Evolutionary conservation across 2,797 vertebrate species (phyloP).

Genomic region (Muscicapa striata): DNA sequence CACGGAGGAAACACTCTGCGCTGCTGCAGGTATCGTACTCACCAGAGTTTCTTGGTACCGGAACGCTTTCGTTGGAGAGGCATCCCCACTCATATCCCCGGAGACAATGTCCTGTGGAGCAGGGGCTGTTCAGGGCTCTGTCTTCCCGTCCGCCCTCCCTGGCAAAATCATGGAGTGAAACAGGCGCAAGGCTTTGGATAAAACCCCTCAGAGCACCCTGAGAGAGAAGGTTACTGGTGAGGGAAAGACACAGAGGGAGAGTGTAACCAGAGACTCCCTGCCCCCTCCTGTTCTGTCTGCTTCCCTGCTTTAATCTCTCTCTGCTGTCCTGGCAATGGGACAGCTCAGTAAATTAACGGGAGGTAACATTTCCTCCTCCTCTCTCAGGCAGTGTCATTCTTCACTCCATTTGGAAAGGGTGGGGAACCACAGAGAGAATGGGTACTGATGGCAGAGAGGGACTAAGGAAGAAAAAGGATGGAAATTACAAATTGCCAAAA

Average conservation of each 20-base stretch:
- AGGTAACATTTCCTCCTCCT: constrained; percentile 60
- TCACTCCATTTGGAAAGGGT: neutral
- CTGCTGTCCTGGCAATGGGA: constrained; percentile 55
- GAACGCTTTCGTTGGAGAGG: constrained; percentile 86
- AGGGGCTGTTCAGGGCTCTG: neutral
- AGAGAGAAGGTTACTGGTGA: constrained; percentile 49
- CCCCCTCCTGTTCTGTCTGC: constrained; percentile 58
- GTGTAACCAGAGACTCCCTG: constrained; percentile 72
- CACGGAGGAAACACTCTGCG: neutral
- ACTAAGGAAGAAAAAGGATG: neutral
- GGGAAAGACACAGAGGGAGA: neutral
- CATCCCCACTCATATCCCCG: constrained; percentile 86
- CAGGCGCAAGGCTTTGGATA: neutral
- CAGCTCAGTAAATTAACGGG: constrained; percentile 66
- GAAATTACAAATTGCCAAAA: neutral
- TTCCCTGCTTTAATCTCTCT: constrained; percentile 31
- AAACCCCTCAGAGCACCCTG: constrained; percentile 43
- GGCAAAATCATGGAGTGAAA: constrained; percentile 17
- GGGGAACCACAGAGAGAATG: neutral
- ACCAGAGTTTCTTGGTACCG: constrained; percentile 91
- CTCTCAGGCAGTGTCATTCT: neutral
- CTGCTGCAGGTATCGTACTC: constrained; percentile 63
- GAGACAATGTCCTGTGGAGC: neutral
- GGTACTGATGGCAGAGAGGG: neutral
- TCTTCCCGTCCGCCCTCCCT: neutral